Percentiles rank a stretch among this genome's conserved stretches.
Evolutionary conservation across 2,113 vertebrate species (phyloP).

Genomic region (Stercorarius parasiticus): DNA sequence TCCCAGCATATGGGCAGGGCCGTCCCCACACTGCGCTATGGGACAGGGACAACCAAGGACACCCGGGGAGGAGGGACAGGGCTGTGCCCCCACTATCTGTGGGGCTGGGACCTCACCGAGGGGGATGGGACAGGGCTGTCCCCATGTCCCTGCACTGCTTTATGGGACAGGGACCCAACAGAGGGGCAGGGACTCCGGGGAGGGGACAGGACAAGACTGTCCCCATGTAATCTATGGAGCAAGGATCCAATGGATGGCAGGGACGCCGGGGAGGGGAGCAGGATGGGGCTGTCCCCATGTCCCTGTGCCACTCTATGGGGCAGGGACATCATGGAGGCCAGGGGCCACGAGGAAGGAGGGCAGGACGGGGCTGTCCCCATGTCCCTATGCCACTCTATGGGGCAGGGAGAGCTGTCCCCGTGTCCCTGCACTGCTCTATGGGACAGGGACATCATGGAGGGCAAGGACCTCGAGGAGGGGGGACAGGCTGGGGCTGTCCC

Average conservation of each 20-base stretch:
- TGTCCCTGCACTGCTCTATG: background rate
- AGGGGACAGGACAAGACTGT: background rate
- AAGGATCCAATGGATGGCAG: no score
- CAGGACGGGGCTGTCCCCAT: no score
- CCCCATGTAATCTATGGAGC: no score
- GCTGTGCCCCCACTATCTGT: background rate
- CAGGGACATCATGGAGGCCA: no score
- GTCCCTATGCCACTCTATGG: background rate
- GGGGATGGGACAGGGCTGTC: background rate
- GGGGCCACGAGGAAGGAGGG: no score
- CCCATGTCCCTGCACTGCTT: background rate
- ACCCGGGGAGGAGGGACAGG: no score
- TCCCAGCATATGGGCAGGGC: background rate
- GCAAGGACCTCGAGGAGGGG: no score
- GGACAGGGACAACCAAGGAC: background rate
- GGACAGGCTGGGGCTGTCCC: no score
- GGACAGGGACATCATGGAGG: background rate
- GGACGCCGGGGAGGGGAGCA: no score
- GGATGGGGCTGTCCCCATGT: no score
- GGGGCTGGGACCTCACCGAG: background rate
- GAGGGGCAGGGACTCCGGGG: background rate
- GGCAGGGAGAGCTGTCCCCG: background rate
- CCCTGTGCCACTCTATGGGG: no score
- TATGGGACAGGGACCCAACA: background rate
- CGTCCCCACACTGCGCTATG: background rate